These are phyloP conservation scores for Pyralis farinalis DNA, from an alignment of 2,888 invertebrate genomes.

Conservation along the genomic window DNA sequence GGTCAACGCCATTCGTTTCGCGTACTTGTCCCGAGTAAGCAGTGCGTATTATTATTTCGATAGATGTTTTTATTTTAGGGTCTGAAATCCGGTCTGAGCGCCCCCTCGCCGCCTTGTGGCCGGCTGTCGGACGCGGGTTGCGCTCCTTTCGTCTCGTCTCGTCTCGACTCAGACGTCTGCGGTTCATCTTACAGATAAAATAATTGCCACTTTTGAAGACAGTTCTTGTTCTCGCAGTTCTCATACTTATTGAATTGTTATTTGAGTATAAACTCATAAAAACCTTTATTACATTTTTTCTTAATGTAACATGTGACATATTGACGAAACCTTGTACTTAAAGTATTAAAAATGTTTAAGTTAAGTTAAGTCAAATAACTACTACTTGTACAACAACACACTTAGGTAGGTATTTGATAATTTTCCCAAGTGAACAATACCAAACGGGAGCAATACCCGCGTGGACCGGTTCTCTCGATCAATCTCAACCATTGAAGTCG, in stretches of 20 bases:
- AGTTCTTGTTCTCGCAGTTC: too few relatives aligned
- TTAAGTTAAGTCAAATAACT: too few relatives aligned
- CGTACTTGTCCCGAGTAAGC: conserved; percentile 74
- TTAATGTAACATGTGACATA: too few relatives aligned
- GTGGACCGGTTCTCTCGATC: conserved; percentile 66
- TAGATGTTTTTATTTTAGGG: conserved; percentile 80
- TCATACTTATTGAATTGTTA: too few relatives aligned
- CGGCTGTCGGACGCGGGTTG: conserved; percentile 45
- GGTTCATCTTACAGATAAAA: background rate
- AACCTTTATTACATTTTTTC: too few relatives aligned
- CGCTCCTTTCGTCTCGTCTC: conserved; percentile 26
- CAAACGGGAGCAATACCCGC: conserved; percentile 31
- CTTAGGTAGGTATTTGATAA: too few relatives aligned
- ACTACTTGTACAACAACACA: too few relatives aligned
- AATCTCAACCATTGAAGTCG: conserved; percentile 64
- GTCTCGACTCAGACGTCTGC: conserved; percentile 16
- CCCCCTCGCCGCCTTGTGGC: conserved; percentile 63
- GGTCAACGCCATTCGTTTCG: conserved; percentile 78
- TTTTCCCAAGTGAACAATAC: conserved; percentile 28
- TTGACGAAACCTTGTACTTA: too few relatives aligned
- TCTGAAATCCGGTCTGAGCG: conserved; percentile 76
- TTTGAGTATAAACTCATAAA: too few relatives aligned
- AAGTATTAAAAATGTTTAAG: too few relatives aligned
- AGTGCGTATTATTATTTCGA: conserved; percentile 79
- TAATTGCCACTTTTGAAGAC: too few relatives aligned